These are phyloP conservation scores for Archocentrus centrarchus DNA, from an alignment of 2,113 vertebrate genomes.

Conservation along the genomic window DNA sequence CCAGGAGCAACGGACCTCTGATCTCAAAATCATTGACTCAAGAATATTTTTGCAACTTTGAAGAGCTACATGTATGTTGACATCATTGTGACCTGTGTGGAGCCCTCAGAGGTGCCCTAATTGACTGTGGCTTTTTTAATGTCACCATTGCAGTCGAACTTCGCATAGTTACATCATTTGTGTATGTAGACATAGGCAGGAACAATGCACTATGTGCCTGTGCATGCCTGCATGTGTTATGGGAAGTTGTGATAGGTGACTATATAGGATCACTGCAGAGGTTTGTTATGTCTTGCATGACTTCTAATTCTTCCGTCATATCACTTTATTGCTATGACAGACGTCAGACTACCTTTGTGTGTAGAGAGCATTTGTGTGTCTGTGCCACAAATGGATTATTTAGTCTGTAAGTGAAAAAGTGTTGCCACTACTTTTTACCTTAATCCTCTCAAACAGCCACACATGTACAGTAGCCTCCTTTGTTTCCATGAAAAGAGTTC, in stretches of 20 bases:
- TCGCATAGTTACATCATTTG: background rate
- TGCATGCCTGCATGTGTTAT: background rate
- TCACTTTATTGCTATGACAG: background rate
- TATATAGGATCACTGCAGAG: background rate
- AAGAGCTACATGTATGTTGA: background rate
- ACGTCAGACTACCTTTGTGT: background rate
- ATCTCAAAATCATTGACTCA: background rate
- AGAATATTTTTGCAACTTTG: background rate
- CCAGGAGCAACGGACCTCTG: background rate
- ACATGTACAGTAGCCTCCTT: conserved; percentile 33
- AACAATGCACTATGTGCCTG: background rate
- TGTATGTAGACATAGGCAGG: background rate
- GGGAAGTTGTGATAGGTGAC: background rate
- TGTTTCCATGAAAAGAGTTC: conserved; percentile 9
- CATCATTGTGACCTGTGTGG: background rate
- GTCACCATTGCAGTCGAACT: background rate
- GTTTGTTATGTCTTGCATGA: background rate
- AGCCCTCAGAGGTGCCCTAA: background rate
- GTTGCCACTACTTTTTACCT: conserved; percentile 11
- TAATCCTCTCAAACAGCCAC: conserved; percentile 45
- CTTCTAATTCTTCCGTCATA: conserved; percentile 53
- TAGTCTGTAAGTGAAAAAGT: background rate
- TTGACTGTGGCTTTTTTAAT: background rate
- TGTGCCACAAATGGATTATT: background rate
- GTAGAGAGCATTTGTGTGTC: background rate